Conservation (phyloP, 2,888 invertebrate species). For the Andrena flavipes region DNA sequence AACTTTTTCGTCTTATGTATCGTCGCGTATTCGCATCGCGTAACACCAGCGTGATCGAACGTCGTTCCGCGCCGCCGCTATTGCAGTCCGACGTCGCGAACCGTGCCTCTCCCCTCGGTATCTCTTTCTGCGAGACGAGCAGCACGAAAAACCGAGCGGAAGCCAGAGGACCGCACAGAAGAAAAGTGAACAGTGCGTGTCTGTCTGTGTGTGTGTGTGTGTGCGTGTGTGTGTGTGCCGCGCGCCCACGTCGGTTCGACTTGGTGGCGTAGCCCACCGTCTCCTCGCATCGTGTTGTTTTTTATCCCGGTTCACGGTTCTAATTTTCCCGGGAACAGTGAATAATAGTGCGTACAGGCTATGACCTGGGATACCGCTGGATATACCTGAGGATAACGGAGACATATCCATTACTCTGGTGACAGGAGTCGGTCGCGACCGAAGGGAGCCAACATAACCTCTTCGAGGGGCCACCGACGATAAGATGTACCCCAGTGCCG, state of each 20-base stretch:
- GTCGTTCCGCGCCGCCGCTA: not conserved
- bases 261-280: not conserved
- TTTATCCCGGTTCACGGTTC: not conserved
- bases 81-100: not conserved
- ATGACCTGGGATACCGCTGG: conserved; percentile 67
- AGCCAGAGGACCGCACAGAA: conserved; percentile 12
- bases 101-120: conserved; percentile 21
- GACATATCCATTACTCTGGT: conserved; percentile 55
- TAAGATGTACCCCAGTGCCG: conserved; percentile 81
- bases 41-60: conserved; percentile 19
- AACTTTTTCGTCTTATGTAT: conserved; percentile 6
- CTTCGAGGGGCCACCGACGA: conserved; percentile 58
- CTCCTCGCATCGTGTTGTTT: conserved; percentile 6
- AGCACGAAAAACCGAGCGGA: conserved; percentile 25
- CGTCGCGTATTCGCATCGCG: conserved; percentile 24
- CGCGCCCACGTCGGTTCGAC: conserved; percentile 10
- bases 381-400: conserved; percentile 65
- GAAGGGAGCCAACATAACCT: conserved; percentile 58
- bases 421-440: conserved; percentile 52
- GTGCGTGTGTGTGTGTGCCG: not conserved
- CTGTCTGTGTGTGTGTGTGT: conserved; percentile 27
- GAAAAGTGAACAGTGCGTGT: conserved; percentile 52
- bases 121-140: conserved; percentile 22
- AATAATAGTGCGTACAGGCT: conserved; percentile 62
- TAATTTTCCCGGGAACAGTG: conserved; percentile 48